phyloP scores from a whole-genome alignment of 2,113 vertebrate species.

The Pollimyrus isidori region DNA sequence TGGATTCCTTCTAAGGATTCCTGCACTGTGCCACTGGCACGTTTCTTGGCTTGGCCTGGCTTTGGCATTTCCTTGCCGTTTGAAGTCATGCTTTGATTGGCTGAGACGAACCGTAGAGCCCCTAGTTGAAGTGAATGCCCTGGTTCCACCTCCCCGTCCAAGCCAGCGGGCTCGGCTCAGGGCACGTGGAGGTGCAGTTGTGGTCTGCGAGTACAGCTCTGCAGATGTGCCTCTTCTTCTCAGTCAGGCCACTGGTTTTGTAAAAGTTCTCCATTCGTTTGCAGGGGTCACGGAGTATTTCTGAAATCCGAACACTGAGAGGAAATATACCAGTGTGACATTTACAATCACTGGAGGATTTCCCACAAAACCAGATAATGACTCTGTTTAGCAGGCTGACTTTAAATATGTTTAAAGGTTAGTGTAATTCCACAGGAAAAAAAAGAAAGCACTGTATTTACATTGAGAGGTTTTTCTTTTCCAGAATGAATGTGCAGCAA shows the following conservation, averaged over 20 bases:
- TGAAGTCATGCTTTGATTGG: slow-evolving; percentile 4
- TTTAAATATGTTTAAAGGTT: slow-evolving; percentile 10
- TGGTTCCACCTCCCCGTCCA: background rate
- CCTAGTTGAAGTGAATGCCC: background rate
- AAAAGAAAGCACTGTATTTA: background rate
- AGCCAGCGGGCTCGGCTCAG: background rate
- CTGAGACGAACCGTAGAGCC: background rate
- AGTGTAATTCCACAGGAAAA: background rate
- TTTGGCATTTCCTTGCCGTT: background rate
- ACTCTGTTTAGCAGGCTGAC: background rate
- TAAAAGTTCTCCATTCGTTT: background rate
- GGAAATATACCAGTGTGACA: background rate
- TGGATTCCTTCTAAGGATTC: background rate
- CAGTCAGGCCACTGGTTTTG: background rate
- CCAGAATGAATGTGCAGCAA: background rate
- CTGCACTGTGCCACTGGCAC: background rate
- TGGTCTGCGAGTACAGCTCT: background rate
- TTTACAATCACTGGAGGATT: background rate
- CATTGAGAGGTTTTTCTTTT: background rate
- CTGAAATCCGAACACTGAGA: background rate
- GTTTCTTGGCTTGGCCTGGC: background rate
- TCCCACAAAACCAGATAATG: background rate
- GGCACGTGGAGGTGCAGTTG: background rate
- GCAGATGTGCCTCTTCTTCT: background rate
- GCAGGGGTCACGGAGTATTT: background rate